Base-by-base conservation (phyloP, 2,797 vertebrate genomes). In the Silurus lanzhouensis region DNA sequence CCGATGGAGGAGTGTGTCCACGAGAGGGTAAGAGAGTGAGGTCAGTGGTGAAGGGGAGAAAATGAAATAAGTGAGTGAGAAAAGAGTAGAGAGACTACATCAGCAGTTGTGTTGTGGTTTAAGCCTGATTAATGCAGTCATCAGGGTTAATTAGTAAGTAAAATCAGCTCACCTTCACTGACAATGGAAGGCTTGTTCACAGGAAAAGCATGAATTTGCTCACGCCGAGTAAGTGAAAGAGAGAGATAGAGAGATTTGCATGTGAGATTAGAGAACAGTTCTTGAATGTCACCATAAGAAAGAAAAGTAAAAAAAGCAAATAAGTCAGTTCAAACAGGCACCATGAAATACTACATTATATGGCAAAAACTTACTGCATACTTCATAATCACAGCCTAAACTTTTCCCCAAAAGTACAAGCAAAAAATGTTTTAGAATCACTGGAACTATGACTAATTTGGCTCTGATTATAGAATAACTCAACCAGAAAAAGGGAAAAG, bases 111-210 rank as follows among this genome's bases (percentile, higher is more conserved):
- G 68, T 76, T 79, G 82, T 84, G 84, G 19, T 88, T 87, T 31
- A 55, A 81, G 75, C 38, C 44, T 83, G 82, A 90, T 87, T 86
- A 86, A 79, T 85, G 66, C 72, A 79, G 87, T 66, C 84, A 81
- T 72, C 31, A 55, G 70, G n/a, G 81, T 84, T 87, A 88, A 88
- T 86, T 84, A 82, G 87, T 83, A 66, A 48, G 57, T 63, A 78
- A 84, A 61, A 91, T 91, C 91, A 89, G 57, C 82, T 88, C 46
- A 83, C 48, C 61, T 82, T 80, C 68, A 70, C 25, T 22, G 55
- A 70, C 10, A 58, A 55, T 82, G 38, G 55, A 79, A 86, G 46
- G 63, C 31, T 81, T 87, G 75, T 44, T 63, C 64, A 38, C 19
- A 22, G 64, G 58, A 15, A 83, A 60, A 31, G 75, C 55, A n/a